Conservation (phyloP, 2,797 vertebrate species). For the Tolypeutes matacus region DNA sequence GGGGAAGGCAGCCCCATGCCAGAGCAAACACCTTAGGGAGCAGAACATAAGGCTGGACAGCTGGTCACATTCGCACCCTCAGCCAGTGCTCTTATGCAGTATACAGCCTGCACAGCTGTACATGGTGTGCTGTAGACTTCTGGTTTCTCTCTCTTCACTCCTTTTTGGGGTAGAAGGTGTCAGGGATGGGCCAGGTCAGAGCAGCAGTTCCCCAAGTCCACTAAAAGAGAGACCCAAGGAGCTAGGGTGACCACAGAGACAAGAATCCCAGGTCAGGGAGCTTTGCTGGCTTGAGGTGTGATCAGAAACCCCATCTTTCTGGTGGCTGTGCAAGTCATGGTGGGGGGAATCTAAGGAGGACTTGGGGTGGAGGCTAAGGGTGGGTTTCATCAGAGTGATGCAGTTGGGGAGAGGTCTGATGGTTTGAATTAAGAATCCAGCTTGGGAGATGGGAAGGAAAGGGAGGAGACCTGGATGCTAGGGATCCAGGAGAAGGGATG, state of each 20-base stretch:
- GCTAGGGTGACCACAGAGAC: background rate
- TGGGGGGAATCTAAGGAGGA: background rate
- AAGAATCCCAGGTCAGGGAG: background rate
- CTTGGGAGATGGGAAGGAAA: background rate
- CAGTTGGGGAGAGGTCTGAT: background rate
- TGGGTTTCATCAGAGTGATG: background rate
- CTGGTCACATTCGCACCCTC: background rate
- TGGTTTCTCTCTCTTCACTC: background rate
- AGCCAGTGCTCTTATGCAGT: background rate
- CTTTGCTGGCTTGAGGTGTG: background rate
- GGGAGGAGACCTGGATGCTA: background rate
- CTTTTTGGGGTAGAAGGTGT: background rate
- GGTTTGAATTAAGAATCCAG: background rate
- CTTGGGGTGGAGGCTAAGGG: background rate
- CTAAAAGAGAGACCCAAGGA: background rate
- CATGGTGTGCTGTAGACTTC: background rate
- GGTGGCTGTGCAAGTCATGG: background rate
- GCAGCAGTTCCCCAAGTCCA: background rate
- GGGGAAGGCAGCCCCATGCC: background rate
- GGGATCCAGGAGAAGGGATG: background rate
- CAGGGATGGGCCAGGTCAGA: background rate
- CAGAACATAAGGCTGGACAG: background rate
- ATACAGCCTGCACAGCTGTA: background rate
- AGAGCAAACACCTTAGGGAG: background rate
- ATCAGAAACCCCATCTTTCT: background rate